Evolutionary conservation across 1,140 invertebrate species (phyloP), one percentile per base, ranked within the genome.

Genomic region (Aphis gossypii): DNA sequence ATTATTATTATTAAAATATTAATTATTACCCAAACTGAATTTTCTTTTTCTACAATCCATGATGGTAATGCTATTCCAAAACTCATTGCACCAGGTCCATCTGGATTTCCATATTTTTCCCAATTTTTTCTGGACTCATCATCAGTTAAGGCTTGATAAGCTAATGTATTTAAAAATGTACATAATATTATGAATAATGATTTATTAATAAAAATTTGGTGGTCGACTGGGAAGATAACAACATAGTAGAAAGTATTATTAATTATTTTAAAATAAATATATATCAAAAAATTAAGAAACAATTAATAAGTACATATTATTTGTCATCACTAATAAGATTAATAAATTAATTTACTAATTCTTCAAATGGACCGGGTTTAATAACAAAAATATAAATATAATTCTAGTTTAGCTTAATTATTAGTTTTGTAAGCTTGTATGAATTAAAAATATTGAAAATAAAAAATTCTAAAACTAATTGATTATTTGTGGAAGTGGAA

Each of bases 1-100:
- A 83, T 83, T 83, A 87, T 18, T 48, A 41, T 46, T 11, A 46
- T 14, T 46, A 46, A 46, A 38, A 56, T n/a, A 90, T 35, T 48
- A 82, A 91, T 83, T 95, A 95, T 95, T 95, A 96, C 99, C 98
- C 98, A 99, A 60, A 99, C 97, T 94, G 99, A 99, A 95, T 99
- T 99, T 96, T 99, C 98, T 95, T 99, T 99, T 95, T 99, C 99
- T n/a, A 99, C 98, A 95, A 99, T 99, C 99, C 99, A 99, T 92
- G 99, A 99, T 38, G 99, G 99, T 84, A 99, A 96, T 83, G 99
- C 99, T 95, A 99, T 99, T 94, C 99, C 99, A 97, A 99, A 99
- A 94, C 98, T 98, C 97, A 99, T 99, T 41, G 98, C 99, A 94
- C 98, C 99, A 54, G 99, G 99, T 11, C 99, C 99, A 97, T 99